Conservation (phyloP, 2,113 vertebrate species). For the Panthera leo region DNA sequence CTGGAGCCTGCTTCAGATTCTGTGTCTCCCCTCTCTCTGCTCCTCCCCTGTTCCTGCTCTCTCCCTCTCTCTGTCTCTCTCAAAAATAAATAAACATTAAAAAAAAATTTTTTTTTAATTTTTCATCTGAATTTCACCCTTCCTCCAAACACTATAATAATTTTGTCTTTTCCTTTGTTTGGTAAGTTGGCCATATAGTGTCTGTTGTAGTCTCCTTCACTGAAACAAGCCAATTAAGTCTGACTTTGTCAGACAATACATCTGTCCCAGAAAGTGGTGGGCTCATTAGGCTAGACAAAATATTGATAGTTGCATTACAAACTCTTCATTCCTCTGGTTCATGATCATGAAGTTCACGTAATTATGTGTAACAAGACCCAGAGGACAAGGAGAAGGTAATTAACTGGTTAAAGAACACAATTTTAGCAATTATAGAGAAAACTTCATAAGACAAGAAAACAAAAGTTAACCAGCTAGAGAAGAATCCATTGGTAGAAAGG, state of each 20-base stretch:
- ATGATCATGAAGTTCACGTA: not conserved
- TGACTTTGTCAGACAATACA: not conserved
- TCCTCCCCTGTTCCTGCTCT: no score
- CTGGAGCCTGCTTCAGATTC: no score
- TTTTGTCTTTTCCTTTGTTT: constrained; percentile 49
- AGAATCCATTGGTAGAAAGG: not conserved
- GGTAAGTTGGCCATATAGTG: not conserved
- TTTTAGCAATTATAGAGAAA: constrained; percentile 5
- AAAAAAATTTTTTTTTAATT: no score
- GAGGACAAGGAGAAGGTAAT: constrained; percentile 3
- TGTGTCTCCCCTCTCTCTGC: no score
- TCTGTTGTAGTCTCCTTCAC: not conserved
- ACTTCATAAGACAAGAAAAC: not conserved
- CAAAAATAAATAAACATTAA: no score
- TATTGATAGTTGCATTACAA: not conserved
- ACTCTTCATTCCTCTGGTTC: not conserved
- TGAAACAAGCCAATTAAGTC: not conserved
- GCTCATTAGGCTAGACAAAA: constrained; percentile 4
- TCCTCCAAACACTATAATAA: not conserved
- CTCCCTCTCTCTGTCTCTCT: no score
- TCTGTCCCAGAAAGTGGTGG: not conserved
- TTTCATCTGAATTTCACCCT: not conserved
- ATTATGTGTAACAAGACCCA: not conserved
- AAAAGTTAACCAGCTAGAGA: not conserved
- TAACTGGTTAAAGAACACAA: not conserved